Conservation (phyloP, 2,888 invertebrate genomes). For the Petrophora chlorosata region DNA sequence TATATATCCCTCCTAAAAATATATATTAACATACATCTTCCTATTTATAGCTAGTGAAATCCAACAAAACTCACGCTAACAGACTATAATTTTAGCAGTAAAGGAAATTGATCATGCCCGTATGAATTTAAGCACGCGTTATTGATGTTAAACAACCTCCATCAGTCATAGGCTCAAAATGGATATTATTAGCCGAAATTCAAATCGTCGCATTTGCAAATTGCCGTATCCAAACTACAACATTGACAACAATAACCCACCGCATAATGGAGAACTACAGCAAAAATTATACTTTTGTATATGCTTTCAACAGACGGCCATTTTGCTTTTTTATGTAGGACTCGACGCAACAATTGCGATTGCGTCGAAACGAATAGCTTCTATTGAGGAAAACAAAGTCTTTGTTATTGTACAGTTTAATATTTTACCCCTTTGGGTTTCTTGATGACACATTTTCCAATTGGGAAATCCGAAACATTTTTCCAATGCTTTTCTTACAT, state of each 20-base stretch:
- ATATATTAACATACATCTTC: too few species aligned
- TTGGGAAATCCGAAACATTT: background rate
- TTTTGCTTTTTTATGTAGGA: constrained; percentile 54
- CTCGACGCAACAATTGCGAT: constrained; percentile 43
- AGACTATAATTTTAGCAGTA: too few species aligned
- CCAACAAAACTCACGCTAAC: too few species aligned
- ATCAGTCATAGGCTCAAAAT: too few species aligned
- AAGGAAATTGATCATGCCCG: too few species aligned
- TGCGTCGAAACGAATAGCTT: constrained; percentile 43
- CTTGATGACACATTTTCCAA: constrained; percentile 15
- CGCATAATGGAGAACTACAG: constrained; percentile 59
- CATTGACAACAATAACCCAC: constrained; percentile 50
- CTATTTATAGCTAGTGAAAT: too few species aligned
- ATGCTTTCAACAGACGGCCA: constrained; percentile 56
- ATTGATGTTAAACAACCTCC: too few species aligned
- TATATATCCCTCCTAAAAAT: too few species aligned
- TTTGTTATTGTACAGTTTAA: constrained; percentile 40
- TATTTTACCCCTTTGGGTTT: constrained; percentile 26
- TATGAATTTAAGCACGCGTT: too few species aligned
- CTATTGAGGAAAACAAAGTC: constrained; percentile 51
- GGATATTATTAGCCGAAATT: constrained; percentile 46
- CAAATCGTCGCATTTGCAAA: constrained; percentile 51
- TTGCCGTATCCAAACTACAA: constrained; percentile 51
- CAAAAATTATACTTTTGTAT: constrained; percentile 69
- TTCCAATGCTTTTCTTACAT: background rate